Evolutionary conservation across 1,140 invertebrate genomes (phyloP).

Genomic region (Aphis craccivora): DNA sequence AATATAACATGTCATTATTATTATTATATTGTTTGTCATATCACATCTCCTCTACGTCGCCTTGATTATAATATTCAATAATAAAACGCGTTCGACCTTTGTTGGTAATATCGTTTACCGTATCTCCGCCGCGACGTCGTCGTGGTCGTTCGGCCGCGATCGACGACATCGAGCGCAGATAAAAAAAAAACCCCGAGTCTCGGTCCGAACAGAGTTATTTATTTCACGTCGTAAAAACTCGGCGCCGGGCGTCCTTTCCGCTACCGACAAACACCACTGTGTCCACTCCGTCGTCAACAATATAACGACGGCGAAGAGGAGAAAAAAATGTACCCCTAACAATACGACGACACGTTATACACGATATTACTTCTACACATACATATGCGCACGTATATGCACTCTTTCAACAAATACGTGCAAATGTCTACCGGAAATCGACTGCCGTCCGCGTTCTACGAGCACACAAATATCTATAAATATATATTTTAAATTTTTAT

Average conservation of each 20-base stretch:
- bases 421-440: not conserved
- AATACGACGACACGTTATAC: not conserved
- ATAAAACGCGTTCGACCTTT: no score
- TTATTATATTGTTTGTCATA: no score
- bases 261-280: not conserved
- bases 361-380: not conserved
- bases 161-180: not conserved
- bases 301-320: not conserved
- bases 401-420: constrained; percentile 6
- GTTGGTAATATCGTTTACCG: not conserved
- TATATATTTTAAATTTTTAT: not conserved
- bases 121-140: not conserved
- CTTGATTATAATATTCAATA: no score
- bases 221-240: constrained; percentile 15
- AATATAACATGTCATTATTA: no score
- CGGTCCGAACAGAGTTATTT: not conserved
- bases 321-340: not conserved
- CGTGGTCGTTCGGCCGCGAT: not conserved
- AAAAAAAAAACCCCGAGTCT: not conserved
- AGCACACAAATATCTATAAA: not conserved
- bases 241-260: not conserved
- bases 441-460: not conserved
- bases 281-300: not conserved
- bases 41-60: no score
- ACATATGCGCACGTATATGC: no score